Percentiles rank a stretch among this genome's conserved stretches.
Evolutionary conservation across 2,888 invertebrate species (phyloP).

Genomic region (Oxyteleia sp.): DNA sequence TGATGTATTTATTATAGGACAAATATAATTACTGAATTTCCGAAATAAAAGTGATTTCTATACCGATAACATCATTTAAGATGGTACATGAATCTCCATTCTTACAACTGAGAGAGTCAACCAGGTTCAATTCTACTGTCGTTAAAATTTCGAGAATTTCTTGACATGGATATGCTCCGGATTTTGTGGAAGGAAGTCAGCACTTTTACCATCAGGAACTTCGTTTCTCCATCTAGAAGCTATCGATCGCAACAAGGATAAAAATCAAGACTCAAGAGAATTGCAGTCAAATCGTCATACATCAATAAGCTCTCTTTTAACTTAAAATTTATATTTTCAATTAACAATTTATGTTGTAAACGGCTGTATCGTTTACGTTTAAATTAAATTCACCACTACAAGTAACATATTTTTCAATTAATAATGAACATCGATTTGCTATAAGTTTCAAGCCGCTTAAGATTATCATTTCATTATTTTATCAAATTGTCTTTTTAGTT

Average conservation of each 20-base stretch:
- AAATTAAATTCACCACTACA: too few relatives aligned
- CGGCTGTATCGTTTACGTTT: too few relatives aligned
- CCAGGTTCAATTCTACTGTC: constrained; percentile 62
- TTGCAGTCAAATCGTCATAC: constrained; percentile 66
- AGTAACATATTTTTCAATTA: background rate
- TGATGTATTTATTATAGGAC: too few relatives aligned
- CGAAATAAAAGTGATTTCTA: constrained; percentile 36
- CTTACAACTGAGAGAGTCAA: constrained; percentile 45
- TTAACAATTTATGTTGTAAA: constrained; percentile 36
- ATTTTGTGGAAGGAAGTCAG: constrained; percentile 69
- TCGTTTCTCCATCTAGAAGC: constrained; percentile 69
- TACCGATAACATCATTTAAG: constrained; percentile 21
- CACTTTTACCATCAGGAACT: constrained; percentile 71
- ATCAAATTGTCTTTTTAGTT: constrained; percentile 36
- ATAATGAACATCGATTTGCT: too few relatives aligned
- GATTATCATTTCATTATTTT: too few relatives aligned
- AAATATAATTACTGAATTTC: too few relatives aligned
- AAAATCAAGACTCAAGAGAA: constrained; percentile 68
- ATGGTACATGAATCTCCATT: constrained; percentile 7
- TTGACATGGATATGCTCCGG: constrained; percentile 69
- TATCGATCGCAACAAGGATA: constrained; percentile 67
- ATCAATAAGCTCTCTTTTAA: constrained; percentile 52
- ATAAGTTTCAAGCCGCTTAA: too few relatives aligned
- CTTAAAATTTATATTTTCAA: constrained; percentile 55
- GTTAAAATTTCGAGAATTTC: constrained; percentile 71